phyloP scores from a whole-genome alignment of 92 coral and sea anemone species.

The Hydrozoanthus gracilis region DNA sequence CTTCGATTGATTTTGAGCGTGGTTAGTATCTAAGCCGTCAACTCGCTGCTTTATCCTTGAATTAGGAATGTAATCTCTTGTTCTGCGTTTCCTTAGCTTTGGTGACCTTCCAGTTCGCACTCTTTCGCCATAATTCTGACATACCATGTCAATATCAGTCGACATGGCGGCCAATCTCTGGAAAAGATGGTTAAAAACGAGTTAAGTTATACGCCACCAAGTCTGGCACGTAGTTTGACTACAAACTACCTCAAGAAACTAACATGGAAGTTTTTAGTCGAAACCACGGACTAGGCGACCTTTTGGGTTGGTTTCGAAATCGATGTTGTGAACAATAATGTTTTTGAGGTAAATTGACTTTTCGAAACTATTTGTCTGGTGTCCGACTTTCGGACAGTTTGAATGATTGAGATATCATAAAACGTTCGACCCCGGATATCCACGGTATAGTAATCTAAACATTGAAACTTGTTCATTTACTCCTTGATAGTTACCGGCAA shows the following conservation, averaged over 20 bases:
- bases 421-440: background rate
- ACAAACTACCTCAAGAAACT: background rate
- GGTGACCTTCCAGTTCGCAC: constrained; percentile 80
- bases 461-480: background rate
- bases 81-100: constrained; percentile 74
- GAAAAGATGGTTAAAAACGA: background rate
- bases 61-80: constrained; percentile 82
- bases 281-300: too few relatives aligned
- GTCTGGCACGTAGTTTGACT: background rate
- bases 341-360: constrained; percentile 14
- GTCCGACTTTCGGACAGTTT: constrained; percentile 34
- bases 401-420: constrained; percentile 7
- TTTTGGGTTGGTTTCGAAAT: background rate
- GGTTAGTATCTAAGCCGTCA: constrained; percentile 24
- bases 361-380: background rate
- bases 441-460: background rate
- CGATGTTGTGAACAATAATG: background rate
- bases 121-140: constrained; percentile 66
- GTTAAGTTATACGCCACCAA: background rate
- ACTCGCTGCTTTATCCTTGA: constrained; percentile 55
- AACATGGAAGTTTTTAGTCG: background rate
- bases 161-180: constrained; percentile 54
- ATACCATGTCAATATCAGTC: constrained; percentile 54
- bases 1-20: background rate
- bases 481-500: background rate